phyloP scores from a whole-genome alignment of 2,113 vertebrate species.

The Psilopsiagon aurifrons region DNA sequence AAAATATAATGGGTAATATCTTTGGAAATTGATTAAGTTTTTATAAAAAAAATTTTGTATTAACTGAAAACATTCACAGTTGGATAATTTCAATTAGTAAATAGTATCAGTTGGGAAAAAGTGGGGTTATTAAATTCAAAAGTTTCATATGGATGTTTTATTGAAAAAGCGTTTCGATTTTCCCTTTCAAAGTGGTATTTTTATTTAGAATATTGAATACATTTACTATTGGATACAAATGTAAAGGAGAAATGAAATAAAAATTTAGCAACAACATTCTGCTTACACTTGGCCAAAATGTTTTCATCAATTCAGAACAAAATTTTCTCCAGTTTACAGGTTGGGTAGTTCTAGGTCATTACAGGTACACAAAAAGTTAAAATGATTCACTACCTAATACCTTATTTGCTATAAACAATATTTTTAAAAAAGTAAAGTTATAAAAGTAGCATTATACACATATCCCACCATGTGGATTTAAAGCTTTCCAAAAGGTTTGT shows the following conservation, averaged over 20 bases:
- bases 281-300: neutral
- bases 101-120: neutral
- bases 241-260: neutral
- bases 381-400: neutral
- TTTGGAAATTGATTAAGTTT: neutral
- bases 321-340: neutral
- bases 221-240: neutral
- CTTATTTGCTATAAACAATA: neutral
- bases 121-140: neutral
- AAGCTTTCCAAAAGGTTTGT: neutral
- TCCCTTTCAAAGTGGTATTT: neutral
- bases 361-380: neutral
- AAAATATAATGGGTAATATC: neutral
- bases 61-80: neutral
- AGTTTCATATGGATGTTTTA: neutral
- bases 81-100: neutral
- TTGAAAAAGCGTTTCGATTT: neutral
- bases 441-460: neutral
- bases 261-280: neutral
- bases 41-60: neutral
- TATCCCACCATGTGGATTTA: neutral
- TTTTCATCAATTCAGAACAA: neutral
- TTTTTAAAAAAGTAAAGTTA: neutral
- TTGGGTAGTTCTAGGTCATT: neutral
- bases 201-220: neutral